Evolutionary conservation across 2,888 invertebrate genomes (phyloP).

Genomic region (Hecatera dysodea): DNA sequence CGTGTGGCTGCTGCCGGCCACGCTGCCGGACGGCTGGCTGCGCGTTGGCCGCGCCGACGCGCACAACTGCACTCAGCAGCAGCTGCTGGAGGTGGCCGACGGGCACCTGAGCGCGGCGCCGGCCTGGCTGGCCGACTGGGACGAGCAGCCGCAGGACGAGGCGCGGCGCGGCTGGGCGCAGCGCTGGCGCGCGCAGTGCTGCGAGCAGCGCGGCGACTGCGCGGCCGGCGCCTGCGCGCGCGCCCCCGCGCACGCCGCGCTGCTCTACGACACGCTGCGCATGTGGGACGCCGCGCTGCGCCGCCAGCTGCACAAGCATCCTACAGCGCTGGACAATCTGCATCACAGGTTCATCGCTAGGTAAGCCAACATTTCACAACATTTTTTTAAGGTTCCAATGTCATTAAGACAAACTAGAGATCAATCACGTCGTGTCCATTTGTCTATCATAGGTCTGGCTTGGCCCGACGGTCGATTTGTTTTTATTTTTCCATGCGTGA

Average conservation of each 20-base stretch:
- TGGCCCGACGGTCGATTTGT: too few species aligned
- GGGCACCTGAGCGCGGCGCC: conserved; percentile 76
- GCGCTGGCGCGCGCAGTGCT: conserved; percentile 44
- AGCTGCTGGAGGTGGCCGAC: conserved; percentile 70
- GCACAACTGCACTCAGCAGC: conserved; percentile 87
- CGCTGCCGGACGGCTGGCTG: conserved; percentile 93
- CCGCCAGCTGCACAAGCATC: conserved; percentile 68
- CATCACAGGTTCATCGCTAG: conserved; percentile 73
- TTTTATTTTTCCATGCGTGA: too few species aligned
- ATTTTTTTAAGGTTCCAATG: neutral
- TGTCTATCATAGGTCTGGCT: too few species aligned
- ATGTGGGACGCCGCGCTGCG: conserved; percentile 79
- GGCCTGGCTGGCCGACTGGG: conserved; percentile 76
- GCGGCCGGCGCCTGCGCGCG: conserved; percentile 34
- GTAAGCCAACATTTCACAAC: conserved; percentile 59
- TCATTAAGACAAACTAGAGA: neutral
- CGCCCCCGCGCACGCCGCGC: conserved; percentile 74
- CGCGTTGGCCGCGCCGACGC: conserved; percentile 91
- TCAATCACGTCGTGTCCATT: neutral
- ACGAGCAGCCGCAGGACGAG: conserved; percentile 47
- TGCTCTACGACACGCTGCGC: conserved; percentile 82
- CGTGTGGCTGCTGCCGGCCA: conserved; percentile 96
- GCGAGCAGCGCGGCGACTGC: conserved; percentile 50
- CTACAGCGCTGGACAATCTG: conserved; percentile 77
- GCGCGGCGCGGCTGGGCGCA: conserved; percentile 29